These are phyloP conservation scores for Eptatretus burgeri DNA, from an alignment of 2,113 vertebrate genomes.

Conservation along the genomic window DNA sequence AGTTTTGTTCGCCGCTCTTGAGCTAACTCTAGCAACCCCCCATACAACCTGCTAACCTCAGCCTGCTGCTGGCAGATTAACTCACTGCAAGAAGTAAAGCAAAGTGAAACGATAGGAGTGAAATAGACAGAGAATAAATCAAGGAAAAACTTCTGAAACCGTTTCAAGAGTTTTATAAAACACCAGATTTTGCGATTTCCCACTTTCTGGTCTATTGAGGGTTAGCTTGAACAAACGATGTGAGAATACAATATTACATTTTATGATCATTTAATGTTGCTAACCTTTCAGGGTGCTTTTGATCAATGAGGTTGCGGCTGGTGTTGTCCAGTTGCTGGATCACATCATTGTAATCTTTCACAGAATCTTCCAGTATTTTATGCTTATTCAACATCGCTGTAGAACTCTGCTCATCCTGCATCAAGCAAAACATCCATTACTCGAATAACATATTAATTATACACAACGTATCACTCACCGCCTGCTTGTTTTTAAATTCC, in stretches of 20 bases:
- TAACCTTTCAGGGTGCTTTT: slow-evolving; percentile 56
- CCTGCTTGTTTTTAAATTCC: too few species aligned
- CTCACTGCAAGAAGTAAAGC: slow-evolving; percentile 18
- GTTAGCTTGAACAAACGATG: too few species aligned
- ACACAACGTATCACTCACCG: too few species aligned
- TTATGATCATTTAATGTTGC: background rate
- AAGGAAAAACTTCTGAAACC: too few species aligned
- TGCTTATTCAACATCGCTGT: slow-evolving; percentile 67
- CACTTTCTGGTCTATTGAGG: too few species aligned
- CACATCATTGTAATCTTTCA: slow-evolving; percentile 51
- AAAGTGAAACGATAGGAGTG: too few species aligned
- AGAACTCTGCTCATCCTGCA: slow-evolving; percentile 55
- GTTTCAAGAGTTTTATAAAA: too few species aligned
- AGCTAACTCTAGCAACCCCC: slow-evolving; percentile 48
- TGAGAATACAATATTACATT: too few species aligned
- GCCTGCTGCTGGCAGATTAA: slow-evolving; percentile 44
- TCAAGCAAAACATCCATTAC: background rate
- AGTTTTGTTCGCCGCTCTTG: slow-evolving; percentile 39
- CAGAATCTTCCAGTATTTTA: slow-evolving; percentile 42
- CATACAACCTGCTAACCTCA: slow-evolving; percentile 55
- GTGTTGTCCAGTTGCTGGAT: slow-evolving; percentile 47
- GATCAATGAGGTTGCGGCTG: slow-evolving; percentile 46
- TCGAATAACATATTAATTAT: too few species aligned
- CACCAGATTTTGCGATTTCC: too few species aligned
- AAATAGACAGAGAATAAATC: too few species aligned